Evolutionary conservation across 2,113 vertebrate species (phyloP), one percentile per base, ranked within the genome.

Genomic region (Vicugna pacos): DNA sequence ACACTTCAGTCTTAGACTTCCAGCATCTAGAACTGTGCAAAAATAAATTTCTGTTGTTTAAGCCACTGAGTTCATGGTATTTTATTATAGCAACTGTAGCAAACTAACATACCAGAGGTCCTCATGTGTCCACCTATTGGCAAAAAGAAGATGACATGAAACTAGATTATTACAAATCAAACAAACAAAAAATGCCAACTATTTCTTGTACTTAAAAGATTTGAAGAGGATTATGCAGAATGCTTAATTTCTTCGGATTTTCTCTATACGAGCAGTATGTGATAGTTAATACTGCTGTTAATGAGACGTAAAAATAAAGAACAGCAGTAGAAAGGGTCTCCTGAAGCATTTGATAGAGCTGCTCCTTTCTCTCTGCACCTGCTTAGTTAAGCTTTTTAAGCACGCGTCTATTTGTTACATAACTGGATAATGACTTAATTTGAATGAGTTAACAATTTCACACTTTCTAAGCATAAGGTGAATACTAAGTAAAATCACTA

Each of bases 401-500:
- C 93, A 91, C 72, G 94, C 91, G 48, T 91, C 94, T 97, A 92
- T 98, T 97, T 96, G 89, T 97, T 97, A 91, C 72, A 96, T 95
- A 97, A 90, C 93, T 94, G 95, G 72, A 94, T 97, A 96, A 97
- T 96, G 95, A 97, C 94, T 97, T 97, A 94, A 98, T 97, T 96
- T 96, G 95, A 97, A 92, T 0, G 73, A 89, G 89, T 94, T 97
- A 97, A 97, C 95, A 97, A 97, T 98, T 98, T 98, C 97, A 98
- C 95, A 97, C 97, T 73, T 83, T 93, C 93, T 95, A 96, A 96
- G 93, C 97, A 95, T 96, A 94, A 96, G 96, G 97, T 96, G 97
- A 96, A 95, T 93, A 83, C 94, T 93, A 93, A 96, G 91, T 91
- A 95, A 96, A 96, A 91, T 88, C 77, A n/a, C 72, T 93, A 96